Base-by-base conservation (phyloP, 1,140 invertebrate genomes). In the Leptoteleia sp. region DNA sequence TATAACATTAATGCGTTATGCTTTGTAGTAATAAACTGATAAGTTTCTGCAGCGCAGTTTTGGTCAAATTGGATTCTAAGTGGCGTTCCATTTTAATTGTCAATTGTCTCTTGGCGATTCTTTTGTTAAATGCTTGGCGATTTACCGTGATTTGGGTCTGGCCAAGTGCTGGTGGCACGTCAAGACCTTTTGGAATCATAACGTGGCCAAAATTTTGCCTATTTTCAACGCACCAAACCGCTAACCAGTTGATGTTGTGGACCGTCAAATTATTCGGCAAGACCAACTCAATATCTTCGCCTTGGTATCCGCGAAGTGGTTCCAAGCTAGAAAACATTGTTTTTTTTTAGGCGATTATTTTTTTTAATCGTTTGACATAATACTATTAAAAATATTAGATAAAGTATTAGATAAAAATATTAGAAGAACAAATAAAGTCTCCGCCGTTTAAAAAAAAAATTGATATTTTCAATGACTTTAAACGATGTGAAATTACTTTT, bases 221-320 rank as follows among this genome's bases (percentile, higher is more conserved):
- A 84, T 95, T 96, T 84, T 94, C 91, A 5, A 96, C 93, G 83
- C 95, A 96, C 95, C 95, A 98, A 0, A 98, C 93, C 0, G 94
- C 91, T n/a, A 98, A 89, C 95, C 96, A 98, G 84, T 97, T 95
- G 48, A 98, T 96, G 85, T 97, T 95, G 85, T 96, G 95, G 3
- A 97, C 94, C 0, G 96, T 97, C 72, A 97, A 84, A 71, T 94
- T 94, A 9, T 93, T 94, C 0, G 96, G 96, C 31, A 98, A 85
- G 70, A 96, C 94, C 50, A 96, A 94, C 86, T 96, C 96, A 29
- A 98, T 96, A 84, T 97, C 96, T 84, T 97, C 95, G 0, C 96
- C 96, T 82, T 95, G 93, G 86, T 98, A 98, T 0, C 93, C 93
- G 1, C 93, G 91, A 15, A 98, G 89, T 1, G 94, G 93, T 38